phyloP scores from a whole-genome alignment of 2,888 invertebrate genomes.

The Holacanthella duospinosa region DNA sequence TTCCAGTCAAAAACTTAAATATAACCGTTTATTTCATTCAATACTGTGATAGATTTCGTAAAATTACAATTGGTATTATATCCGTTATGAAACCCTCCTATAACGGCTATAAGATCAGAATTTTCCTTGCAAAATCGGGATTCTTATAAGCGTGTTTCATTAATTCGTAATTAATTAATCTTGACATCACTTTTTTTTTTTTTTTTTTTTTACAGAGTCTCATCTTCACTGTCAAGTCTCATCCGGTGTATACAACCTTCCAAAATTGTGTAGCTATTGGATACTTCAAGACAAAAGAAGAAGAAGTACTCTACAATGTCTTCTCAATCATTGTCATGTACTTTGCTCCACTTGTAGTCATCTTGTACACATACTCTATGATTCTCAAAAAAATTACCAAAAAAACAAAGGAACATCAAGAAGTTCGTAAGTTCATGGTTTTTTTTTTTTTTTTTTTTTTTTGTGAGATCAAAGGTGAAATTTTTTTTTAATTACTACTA shows the following conservation, averaged over 20 bases:
- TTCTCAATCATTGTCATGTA: constrained; percentile 62
- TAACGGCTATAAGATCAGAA: too few relatives aligned
- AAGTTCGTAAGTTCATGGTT: constrained; percentile 24
- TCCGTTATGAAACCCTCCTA: too few relatives aligned
- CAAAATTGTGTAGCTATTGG: constrained; percentile 66
- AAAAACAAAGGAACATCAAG: constrained; percentile 48
- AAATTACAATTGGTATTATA: too few relatives aligned
- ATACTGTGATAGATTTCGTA: too few relatives aligned
- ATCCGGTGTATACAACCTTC: constrained; percentile 55
- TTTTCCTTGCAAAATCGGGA: too few relatives aligned
- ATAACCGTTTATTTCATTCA: too few relatives aligned
- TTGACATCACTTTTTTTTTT: constrained; percentile 10
- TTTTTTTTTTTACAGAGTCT: constrained; percentile 52
- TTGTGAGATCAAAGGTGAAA: too few relatives aligned
- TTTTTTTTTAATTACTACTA: too few relatives aligned
- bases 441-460: too few relatives aligned
- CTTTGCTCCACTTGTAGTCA: constrained; percentile 60
- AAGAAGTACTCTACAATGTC: constrained; percentile 60
- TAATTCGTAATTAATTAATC: not conserved
- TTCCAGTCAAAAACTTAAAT: too few relatives aligned
- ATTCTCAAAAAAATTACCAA: constrained; percentile 63
- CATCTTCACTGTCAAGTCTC: constrained; percentile 59
- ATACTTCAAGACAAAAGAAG: constrained; percentile 52
- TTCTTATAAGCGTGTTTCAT: too few relatives aligned
- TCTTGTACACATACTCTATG: constrained; percentile 58